Evolutionary conservation across 2,888 invertebrate species (phyloP).

Genomic region (Tipula lateralis): DNA sequence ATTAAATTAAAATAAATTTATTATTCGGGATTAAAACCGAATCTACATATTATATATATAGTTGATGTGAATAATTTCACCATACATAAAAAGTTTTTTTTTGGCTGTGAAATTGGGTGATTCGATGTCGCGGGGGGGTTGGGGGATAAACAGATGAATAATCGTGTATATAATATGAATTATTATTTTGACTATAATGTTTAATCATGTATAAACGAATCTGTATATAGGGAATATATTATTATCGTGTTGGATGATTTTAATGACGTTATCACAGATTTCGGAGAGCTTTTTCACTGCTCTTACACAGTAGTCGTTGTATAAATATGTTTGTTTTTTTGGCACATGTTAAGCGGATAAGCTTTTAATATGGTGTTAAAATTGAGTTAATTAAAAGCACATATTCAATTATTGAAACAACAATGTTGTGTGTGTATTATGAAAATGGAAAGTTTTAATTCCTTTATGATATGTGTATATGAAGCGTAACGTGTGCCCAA

Average conservation of each 20-base stretch:
- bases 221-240: not conserved
- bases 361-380: not conserved
- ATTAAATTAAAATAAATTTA: constrained; percentile 1
- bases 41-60: not conserved
- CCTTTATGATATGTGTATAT: too few relatives aligned
- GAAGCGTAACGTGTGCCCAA: too few relatives aligned
- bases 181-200: not conserved
- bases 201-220: not conserved
- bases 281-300: not conserved
- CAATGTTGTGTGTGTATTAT: too few relatives aligned
- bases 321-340: not conserved
- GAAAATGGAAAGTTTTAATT: too few relatives aligned
- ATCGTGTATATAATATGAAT: not conserved
- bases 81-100: not conserved
- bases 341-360: not conserved
- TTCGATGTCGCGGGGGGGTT: not conserved
- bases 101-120: not conserved
- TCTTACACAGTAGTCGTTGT: not conserved
- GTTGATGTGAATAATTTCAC: not conserved
- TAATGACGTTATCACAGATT: not conserved
- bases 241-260: not conserved
- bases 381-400: not conserved
- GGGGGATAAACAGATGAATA: not conserved
- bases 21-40: not conserved
- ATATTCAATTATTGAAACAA: too few relatives aligned